Percentiles rank a stretch among this genome's conserved stretches.
phyloP scores from a whole-genome alignment of 2,888 invertebrate genomes.

The Scaptomyza reducta region DNA sequence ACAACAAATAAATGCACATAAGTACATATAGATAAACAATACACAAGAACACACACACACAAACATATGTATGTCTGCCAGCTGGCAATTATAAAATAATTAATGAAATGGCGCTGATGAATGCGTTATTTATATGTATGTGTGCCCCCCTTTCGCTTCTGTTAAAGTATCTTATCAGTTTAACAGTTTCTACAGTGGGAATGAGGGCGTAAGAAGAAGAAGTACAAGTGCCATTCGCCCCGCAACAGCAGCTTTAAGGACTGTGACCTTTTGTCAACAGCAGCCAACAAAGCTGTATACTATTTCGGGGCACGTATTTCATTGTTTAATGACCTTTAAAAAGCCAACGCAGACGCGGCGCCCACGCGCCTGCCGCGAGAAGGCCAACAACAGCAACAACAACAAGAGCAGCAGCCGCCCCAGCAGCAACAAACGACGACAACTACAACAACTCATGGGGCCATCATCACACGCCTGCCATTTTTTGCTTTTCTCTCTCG shows the following conservation, averaged over 20 bases:
- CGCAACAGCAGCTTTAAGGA: conserved; percentile 58
- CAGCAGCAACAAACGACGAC: conserved; percentile 5
- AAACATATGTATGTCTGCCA: conserved; percentile 1
- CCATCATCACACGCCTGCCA: conserved; percentile 45
- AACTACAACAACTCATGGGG: conserved; percentile 36
- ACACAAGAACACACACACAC: not conserved
- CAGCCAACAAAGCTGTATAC: conserved; percentile 37
- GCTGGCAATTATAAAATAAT: conserved; percentile 44
- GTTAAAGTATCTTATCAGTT: conserved; percentile 51
- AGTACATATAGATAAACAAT: not conserved
- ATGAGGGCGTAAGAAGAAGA: conserved; percentile 11
- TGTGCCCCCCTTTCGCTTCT: conserved; percentile 6
- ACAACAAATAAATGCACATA: conserved; percentile 13
- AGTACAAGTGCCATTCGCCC: conserved; percentile 38
- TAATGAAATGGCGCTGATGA: conserved; percentile 52
- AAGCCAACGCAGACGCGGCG: conserved; percentile 73
- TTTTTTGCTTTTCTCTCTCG: conserved; percentile 38
- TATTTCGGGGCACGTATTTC: conserved; percentile 68
- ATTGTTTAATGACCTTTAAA: conserved; percentile 81
- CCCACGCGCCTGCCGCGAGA: conserved; percentile 54
- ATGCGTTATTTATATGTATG: conserved; percentile 23
- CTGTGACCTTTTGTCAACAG: conserved; percentile 66
- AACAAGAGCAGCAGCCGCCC: conserved; percentile 14
- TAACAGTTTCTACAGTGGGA: conserved; percentile 4
- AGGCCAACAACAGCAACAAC: conserved; percentile 47